Evolutionary conservation across 2,113 vertebrate species (phyloP), one percentile per base, ranked within the genome.

Genomic region (Pelobates fuscus): DNA sequence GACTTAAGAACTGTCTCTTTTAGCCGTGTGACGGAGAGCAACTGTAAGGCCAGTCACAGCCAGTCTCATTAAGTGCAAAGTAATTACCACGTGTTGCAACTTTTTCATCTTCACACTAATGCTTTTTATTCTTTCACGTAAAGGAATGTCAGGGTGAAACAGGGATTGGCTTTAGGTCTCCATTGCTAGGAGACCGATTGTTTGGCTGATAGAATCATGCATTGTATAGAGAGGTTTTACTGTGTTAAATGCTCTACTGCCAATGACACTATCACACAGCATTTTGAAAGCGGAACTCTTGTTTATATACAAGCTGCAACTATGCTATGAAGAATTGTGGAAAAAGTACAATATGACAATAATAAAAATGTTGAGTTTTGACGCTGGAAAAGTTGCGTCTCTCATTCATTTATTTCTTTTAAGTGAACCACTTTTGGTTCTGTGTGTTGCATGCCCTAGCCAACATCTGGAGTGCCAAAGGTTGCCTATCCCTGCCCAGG

Each of bases 91-190:
- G 71, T 67, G 32, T 30, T 8, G 24, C 49, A 20, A 20, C 20
- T 52, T 17, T 74, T 54, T 66, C 52, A 74, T 43, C 49, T 43
- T 49, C 49, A 66, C 32, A 44, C 32, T 74, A 20, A 6, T 4
- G 37, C 21, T 41, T 64, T n/a, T 25, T 20, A 26, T 55, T 21
- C 60, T 57, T 25, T 73, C 26, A 55, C 15, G 52, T 63, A 25
- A n/a, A 23, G 44, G 72, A 75, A 75, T 75, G 62, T 24, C 32
- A 67, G 61, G 60, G 70, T 25, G 60, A 55, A 55, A 59, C 60
- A 0, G 44, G 29, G 61, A 73, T 66, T 75, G 52, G 52, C 57
- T 44, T 54, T 52, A 23, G 54, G 2, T 15, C 18, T 23, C 25
- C 17, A 61, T 75, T 59, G 32, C 63, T 29, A 59, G 63, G 72